phyloP scores from a whole-genome alignment of 2,113 vertebrate genomes.

The Micronisus gabar region DNA sequence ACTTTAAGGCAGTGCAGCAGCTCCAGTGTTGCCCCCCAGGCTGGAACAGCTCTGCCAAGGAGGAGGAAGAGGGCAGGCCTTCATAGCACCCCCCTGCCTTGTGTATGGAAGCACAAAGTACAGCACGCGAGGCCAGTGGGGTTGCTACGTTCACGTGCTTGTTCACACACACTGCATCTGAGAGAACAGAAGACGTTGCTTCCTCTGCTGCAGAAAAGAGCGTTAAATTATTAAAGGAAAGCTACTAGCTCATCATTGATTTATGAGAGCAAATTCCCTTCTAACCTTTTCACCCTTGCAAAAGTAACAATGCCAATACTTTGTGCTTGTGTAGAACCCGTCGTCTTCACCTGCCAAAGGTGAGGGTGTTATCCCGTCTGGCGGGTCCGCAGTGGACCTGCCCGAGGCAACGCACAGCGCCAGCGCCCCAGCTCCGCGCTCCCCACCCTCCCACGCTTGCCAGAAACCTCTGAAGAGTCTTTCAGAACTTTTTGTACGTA shows the following conservation, averaged over 20 bases:
- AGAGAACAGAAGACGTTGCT: background rate
- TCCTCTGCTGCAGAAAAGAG: background rate
- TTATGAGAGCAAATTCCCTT: background rate
- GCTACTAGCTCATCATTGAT: background rate
- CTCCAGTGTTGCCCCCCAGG: background rate
- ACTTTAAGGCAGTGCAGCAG: background rate
- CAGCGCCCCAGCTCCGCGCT: accelerated
- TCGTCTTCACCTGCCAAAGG: background rate
- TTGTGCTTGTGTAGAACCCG: background rate
- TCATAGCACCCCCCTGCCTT: background rate
- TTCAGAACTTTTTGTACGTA: background rate
- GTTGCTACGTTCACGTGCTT: background rate
- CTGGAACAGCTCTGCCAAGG: background rate
- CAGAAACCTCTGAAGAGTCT: background rate
- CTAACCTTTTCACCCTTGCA: background rate
- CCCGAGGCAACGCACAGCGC: accelerated
- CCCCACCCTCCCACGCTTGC: background rate
- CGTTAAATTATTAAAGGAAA: background rate
- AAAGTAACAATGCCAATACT: background rate
- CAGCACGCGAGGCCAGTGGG: accelerated
- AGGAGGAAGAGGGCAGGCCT: background rate
- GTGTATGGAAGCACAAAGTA: background rate
- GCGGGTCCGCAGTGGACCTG: accelerated
- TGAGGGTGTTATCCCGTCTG: accelerated
- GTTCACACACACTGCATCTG: accelerated